These are phyloP conservation scores for Salticus scenicus DNA, from an alignment of 2,888 invertebrate species.

Conservation along the genomic window DNA sequence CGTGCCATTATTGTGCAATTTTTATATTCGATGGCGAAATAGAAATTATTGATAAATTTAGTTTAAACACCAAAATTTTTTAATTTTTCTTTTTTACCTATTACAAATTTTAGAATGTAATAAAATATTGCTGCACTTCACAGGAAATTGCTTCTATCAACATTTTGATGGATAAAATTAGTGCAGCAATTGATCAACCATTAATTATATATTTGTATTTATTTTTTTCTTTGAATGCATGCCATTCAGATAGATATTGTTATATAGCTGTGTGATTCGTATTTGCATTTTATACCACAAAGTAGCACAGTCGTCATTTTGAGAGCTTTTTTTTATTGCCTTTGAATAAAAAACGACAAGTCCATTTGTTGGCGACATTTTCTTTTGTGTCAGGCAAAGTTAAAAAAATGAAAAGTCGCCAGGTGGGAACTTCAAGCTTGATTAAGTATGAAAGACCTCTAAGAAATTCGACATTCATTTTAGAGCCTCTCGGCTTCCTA, in stretches of 20 bases:
- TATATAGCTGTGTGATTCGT: too few species aligned
- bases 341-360: conserved; percentile 45
- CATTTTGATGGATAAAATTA: too few species aligned
- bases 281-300: not conserved
- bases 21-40: not conserved
- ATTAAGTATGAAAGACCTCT: conserved; percentile 57
- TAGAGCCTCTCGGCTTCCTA: conserved; percentile 65
- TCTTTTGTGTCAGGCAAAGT: not conserved
- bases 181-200: too few species aligned
- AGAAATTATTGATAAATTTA: too few species aligned
- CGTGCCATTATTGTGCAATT: not conserved
- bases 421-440: conserved; percentile 25
- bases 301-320: conserved; percentile 46
- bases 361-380: conserved; percentile 25
- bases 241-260: too few species aligned
- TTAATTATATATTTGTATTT: too few species aligned
- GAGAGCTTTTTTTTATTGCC: conserved; percentile 53
- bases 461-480: conserved; percentile 41
- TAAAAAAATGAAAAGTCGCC: conserved; percentile 12
- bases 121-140: too few species aligned
- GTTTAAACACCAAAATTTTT: too few species aligned
- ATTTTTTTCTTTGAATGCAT: too few species aligned
- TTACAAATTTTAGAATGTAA: too few species aligned
- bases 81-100: too few species aligned
- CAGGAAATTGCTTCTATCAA: too few species aligned